These are phyloP conservation scores for Zophobas morio DNA, from an alignment of 1,140 invertebrate genomes.

Conservation along the genomic window DNA sequence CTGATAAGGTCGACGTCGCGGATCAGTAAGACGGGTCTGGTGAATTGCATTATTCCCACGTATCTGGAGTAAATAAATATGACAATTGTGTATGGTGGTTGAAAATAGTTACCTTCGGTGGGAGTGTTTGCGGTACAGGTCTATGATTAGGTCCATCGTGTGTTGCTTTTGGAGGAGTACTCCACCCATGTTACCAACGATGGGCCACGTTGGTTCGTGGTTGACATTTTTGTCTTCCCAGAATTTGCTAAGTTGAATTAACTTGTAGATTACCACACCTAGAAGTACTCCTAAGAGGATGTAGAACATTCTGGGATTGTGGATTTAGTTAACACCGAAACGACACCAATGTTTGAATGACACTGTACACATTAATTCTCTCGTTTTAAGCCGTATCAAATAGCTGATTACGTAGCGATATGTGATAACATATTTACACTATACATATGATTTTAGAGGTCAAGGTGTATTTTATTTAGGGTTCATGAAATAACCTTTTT, in stretches of 20 bases:
- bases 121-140: slow-evolving; percentile 34
- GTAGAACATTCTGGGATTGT: slow-evolving; percentile 11
- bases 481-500: too few relatives aligned
- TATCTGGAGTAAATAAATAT: slow-evolving; percentile 62
- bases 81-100: too few relatives aligned
- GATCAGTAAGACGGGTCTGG: slow-evolving; percentile 69
- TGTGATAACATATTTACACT: too few relatives aligned
- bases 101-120: slow-evolving; percentile 31
- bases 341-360: too few relatives aligned
- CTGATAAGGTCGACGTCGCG: slow-evolving; percentile 71
- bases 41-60: slow-evolving; percentile 69
- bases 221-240: slow-evolving; percentile 46
- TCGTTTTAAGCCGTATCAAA: neutral
- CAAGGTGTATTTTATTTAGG: too few relatives aligned
- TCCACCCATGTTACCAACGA: slow-evolving; percentile 45
- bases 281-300: neutral
- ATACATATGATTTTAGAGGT: too few relatives aligned
- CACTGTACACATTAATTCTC: too few relatives aligned
- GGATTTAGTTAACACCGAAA: neutral
- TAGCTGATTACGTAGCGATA: neutral
- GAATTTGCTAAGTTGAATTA: neutral
- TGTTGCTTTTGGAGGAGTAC: slow-evolving; percentile 20
- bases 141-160: neutral
- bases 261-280: slow-evolving; percentile 26
- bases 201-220: slow-evolving; percentile 42